phyloP scores from a whole-genome alignment of 2,113 vertebrate species.

The Siniperca chuatsi region DNA sequence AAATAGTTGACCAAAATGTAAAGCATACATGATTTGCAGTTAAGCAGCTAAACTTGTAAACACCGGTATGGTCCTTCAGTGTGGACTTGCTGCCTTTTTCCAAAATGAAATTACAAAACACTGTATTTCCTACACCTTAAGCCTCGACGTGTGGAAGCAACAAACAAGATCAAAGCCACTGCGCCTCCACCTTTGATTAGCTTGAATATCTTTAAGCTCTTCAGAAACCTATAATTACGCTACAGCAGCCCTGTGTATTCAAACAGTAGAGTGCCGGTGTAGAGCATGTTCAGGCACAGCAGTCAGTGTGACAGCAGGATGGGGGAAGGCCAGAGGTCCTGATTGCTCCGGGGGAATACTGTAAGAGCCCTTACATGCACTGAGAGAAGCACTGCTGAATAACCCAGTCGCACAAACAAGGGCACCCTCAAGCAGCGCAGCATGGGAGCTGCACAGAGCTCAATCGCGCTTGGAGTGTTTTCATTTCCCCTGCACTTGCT shows the following conservation, averaged over 20 bases:
- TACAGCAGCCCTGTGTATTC: constrained; percentile 26
- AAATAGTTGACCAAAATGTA: not conserved
- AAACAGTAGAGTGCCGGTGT: constrained; percentile 17
- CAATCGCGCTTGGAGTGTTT: constrained; percentile 60
- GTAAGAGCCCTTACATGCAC: constrained; percentile 57
- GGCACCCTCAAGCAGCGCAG: constrained; percentile 69
- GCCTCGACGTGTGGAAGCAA: constrained; percentile 23
- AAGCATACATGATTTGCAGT: not conserved
- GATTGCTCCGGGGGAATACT: constrained; percentile 61
- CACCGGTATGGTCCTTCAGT: not conserved
- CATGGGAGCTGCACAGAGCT: constrained; percentile 40
- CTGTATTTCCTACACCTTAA: not conserved
- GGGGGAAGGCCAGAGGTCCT: constrained; percentile 43
- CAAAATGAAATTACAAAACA: constrained; percentile 2
- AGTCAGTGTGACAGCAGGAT: constrained; percentile 46
- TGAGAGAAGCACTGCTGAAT: constrained; percentile 49
- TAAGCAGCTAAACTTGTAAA: not conserved
- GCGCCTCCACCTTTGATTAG: constrained; percentile 56
- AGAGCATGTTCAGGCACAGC: constrained; percentile 37
- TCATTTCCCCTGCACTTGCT: constrained; percentile 56
- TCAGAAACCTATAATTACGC: constrained; percentile 55
- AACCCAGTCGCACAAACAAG: constrained; percentile 63
- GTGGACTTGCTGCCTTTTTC: not conserved
- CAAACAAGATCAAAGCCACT: constrained; percentile 45
- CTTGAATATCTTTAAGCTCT: constrained; percentile 48